Evolutionary conservation across 2,113 vertebrate genomes (phyloP).

Genomic region (Muntiacus muntjak): DNA sequence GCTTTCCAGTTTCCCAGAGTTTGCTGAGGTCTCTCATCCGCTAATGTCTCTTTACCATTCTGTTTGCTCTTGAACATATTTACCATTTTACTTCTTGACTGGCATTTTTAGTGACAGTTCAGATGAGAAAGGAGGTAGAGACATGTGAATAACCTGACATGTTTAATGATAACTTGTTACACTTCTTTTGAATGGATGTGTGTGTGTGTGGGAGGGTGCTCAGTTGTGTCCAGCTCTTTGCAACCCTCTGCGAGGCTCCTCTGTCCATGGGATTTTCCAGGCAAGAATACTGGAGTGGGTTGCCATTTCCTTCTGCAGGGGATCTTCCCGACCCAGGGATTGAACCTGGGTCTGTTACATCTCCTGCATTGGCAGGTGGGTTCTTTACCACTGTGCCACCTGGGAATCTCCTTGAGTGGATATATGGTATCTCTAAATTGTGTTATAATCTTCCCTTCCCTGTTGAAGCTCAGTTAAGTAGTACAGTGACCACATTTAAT

Average conservation of each 20-base stretch:
- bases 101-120: background rate
- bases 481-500: background rate
- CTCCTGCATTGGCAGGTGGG: background rate
- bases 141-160: background rate
- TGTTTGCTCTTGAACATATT: background rate
- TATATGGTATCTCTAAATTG: background rate
- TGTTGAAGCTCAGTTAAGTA: background rate
- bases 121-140: background rate
- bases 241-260: background rate
- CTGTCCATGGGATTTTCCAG: background rate
- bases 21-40: background rate
- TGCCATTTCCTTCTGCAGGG: background rate
- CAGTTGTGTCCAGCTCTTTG: background rate
- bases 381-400: background rate
- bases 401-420: background rate
- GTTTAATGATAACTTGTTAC: background rate
- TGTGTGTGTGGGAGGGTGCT: background rate
- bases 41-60: background rate
- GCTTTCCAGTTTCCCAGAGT: background rate
- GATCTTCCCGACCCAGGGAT: background rate
- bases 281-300: background rate
- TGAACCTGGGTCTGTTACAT: background rate
- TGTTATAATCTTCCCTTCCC: background rate
- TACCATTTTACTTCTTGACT: background rate
- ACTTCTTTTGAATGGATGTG: background rate